These are phyloP conservation scores for Eugnorisma glareosa DNA, from an alignment of 2,888 invertebrate genomes.

Conservation along the genomic window DNA sequence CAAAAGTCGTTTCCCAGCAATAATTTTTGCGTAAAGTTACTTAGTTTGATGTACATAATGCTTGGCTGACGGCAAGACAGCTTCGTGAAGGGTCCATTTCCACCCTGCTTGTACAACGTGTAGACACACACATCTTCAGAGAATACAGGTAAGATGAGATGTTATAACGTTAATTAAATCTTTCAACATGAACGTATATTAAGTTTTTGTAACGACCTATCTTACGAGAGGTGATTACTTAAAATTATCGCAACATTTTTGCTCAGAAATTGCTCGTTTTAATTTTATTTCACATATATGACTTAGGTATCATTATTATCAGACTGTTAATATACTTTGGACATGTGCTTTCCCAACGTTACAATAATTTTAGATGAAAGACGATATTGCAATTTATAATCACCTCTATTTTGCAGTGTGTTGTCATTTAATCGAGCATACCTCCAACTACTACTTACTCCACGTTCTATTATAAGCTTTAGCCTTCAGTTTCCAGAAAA, in stretches of 20 bases:
- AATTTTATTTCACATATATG: slow-evolving; percentile 48
- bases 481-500: not conserved
- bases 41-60: too few relatives aligned
- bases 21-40: too few relatives aligned
- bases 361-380: slow-evolving; percentile 26
- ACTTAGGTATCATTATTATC: slow-evolving; percentile 40
- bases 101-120: too few relatives aligned
- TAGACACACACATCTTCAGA: not conserved
- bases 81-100: too few relatives aligned
- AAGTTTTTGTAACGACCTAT: slow-evolving; percentile 39
- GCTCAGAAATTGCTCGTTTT: slow-evolving; percentile 33
- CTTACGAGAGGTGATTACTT: slow-evolving; percentile 47
- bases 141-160: not conserved
- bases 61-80: too few relatives aligned
- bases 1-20: too few relatives aligned
- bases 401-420: not conserved
- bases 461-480: not conserved
- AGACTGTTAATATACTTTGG: slow-evolving; percentile 25
- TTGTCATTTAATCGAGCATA: not conserved
- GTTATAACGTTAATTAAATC: slow-evolving; percentile 38
- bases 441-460: not conserved
- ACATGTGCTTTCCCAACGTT: slow-evolving; percentile 25
- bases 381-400: slow-evolving; percentile 21
- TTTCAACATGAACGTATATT: slow-evolving; percentile 47
- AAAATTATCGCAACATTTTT: slow-evolving; percentile 45